Base-by-base conservation (phyloP, 2,797 vertebrate species). In the Zalophus californianus region DNA sequence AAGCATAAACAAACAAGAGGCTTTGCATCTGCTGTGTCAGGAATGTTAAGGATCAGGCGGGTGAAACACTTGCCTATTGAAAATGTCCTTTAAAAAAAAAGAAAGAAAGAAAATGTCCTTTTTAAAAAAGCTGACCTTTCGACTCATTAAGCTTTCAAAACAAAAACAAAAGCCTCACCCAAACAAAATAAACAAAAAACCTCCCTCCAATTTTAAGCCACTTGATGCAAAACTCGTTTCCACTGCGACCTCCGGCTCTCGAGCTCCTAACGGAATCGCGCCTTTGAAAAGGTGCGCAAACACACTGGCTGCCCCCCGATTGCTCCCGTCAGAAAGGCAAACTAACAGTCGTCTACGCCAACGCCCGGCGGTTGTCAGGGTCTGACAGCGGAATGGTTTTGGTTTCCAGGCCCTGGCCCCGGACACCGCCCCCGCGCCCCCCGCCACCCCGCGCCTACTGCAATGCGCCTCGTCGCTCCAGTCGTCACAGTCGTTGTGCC, bases 401-500 rank as follows among this genome's bases (percentile, higher is more conserved):
- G 83, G 41, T 82, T 88, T 94, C 79, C 32, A 85, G 11, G 5
- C 56, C 58, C 29, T 38, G 91, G 41, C 54, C 41, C 0, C n/a
- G 62, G 68, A 38, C 60, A 18, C 54, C 73, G 25, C 75, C 72
- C 32, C 64, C 13, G 15, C 0, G 2, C 1, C 15, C 32, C 32
- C 15, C 32, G 6, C 27, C 2, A 0, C 60, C 60, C 27, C 60
- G 27, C 62, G 98, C 99, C 97, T 99, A 99, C 99, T 99, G 92
- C 99, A 99, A 83, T 99, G 98, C 1, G 98, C 96, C 93, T 99
- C 99, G 16, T 99, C 99, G 7, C 99, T 99, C 99, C 99, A 99
- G 90, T 99, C 99, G 27, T 99, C 99, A 27, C 99, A 99, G 98
- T 99, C 99, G 0, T 99, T 99, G 99, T 99, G 99, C 60, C 99